Percentiles rank a stretch among this genome's conserved stretches.
phyloP scores from a whole-genome alignment of 2,888 invertebrate genomes.

The Stomorhina lunata region DNA sequence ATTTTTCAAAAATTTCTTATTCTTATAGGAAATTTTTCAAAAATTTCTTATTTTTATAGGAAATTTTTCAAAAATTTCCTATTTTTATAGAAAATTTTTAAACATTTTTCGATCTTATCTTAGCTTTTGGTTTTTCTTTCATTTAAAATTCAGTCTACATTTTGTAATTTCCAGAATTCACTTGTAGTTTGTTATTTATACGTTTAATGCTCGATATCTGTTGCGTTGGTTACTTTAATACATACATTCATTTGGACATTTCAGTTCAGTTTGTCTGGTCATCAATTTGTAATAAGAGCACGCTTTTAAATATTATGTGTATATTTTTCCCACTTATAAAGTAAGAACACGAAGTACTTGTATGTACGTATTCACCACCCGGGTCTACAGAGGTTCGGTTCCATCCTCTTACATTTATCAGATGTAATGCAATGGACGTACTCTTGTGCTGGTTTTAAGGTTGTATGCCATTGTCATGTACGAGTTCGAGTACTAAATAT shows the following conservation, averaged over 20 bases:
- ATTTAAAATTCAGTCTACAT: slow-evolving; percentile 32
- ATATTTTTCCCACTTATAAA: slow-evolving; percentile 17
- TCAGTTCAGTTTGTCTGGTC: slow-evolving; percentile 54
- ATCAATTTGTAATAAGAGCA: slow-evolving; percentile 63
- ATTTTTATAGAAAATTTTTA: neutral
- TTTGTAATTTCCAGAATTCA: slow-evolving; percentile 38
- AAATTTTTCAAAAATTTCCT: no score
- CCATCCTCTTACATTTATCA: neutral
- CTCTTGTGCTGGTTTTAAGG: neutral
- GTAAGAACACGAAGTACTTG: no score
- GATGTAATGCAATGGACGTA: neutral
- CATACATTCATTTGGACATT: slow-evolving; percentile 39
- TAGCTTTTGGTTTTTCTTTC: slow-evolving; percentile 47
- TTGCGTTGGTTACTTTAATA: slow-evolving; percentile 27
- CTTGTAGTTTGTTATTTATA: slow-evolving; percentile 42
- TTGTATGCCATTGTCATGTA: slow-evolving; percentile 4
- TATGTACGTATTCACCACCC: neutral
- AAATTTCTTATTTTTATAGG: no score
- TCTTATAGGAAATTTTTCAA: no score
- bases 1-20: no score
- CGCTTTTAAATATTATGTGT: slow-evolving; percentile 54
- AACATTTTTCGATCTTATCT: slow-evolving; percentile 43
- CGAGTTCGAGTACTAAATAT: neutral
- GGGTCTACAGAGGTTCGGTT: slow-evolving; percentile 5
- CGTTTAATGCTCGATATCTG: neutral